Base-by-base conservation (phyloP, 2,797 vertebrate species). In the Arnoldichthys spilopterus region DNA sequence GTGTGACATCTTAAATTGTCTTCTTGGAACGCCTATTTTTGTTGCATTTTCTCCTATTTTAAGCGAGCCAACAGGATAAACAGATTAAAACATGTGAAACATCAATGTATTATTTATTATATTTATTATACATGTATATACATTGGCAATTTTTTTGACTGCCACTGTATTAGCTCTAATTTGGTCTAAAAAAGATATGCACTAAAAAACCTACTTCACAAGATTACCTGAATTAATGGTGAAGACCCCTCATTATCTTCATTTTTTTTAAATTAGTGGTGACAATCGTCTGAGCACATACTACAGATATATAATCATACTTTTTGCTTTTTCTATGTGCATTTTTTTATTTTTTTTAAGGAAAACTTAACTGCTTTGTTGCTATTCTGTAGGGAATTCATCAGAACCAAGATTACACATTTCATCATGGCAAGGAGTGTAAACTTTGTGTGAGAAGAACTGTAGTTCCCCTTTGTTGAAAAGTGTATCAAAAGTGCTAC, bases 401-500 rank as follows among this genome's bases (percentile, higher is more conserved):
- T 94, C 93, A 91, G 91, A 79, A 88, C 76, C 75, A 74, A 28
- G 89, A 92, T 90, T 90, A 93, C 92, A 93, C 91, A 93, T 91
- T 90, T 85, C 91, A 86, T 89, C 93, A 89, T 91, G 91, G 94
- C 95, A 91, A 92, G 93, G 94, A 94, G 93, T 96, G 95, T 95
- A 96, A 96, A 95, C 94, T 95, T 93, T 91, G 92, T 96, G 95
- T 96, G 80, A 88, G 73, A 94, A 94, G 94, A 94, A 94, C 92
- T 93, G 89, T 94, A 94, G 94, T 93, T 94, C 94, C 93, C 37
- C 81, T 96, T 96, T 95, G 95, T 96, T 94, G 93, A 94, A 94
- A 95, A 93, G 95, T 97, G 95, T 97, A 95, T 95, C 94, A 92
- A 96, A 97, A 63, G 96, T 96, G 95, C 93, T 95, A 96, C 95